Evolutionary conservation across 2,797 vertebrate genomes (phyloP), one percentile per base, ranked within the genome.

Genomic region (Chrysocyon brachyurus): DNA sequence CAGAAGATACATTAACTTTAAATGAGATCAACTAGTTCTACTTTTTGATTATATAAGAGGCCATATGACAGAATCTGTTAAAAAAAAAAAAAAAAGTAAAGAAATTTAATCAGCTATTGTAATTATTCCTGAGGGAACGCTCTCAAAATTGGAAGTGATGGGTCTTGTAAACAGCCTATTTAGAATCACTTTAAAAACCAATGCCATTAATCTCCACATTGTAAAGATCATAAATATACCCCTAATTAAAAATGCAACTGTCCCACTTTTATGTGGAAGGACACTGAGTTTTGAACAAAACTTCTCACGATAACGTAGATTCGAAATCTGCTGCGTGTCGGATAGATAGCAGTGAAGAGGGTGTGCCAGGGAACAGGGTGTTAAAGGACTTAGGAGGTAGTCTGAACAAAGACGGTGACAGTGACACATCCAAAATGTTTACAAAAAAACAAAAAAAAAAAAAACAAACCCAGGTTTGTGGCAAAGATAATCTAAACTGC

Each of bases 131-230:
- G 28, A 56, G 36, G 21, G 46, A 87, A 95, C 26, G 4, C 57
- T 52, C 54, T 95, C 59, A 88, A 87, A 91, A 91, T 36, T 78
- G 24, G 4, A 94, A 95, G 46, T 12, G 16, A 12, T 66, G 21
- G 8, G 84, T 87, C 28, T 87, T 16, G 2, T n/a, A 79, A 73
- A 93, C 12, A 87, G 61, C 19, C 77, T 70, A 49, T 73, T 75
- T 8, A 95, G 68, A 95, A 86, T 82, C 40, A 86, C 90, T 92
- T 96, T 64, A 68, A 82, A 96, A 94, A 92, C 66, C 87, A 92
- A 56, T 70, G 28, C 46, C 92, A 33, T 79, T 92, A 83, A 87
- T 64, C 22, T 36, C 40, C 49, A 81, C 26, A 3, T 22, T 61
- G 84, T 17, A 92, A 73, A 96, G 84, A 73, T 94, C 57, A 89